phyloP scores from a whole-genome alignment of 2,888 invertebrate species.

The Scaptomyza reducta region DNA sequence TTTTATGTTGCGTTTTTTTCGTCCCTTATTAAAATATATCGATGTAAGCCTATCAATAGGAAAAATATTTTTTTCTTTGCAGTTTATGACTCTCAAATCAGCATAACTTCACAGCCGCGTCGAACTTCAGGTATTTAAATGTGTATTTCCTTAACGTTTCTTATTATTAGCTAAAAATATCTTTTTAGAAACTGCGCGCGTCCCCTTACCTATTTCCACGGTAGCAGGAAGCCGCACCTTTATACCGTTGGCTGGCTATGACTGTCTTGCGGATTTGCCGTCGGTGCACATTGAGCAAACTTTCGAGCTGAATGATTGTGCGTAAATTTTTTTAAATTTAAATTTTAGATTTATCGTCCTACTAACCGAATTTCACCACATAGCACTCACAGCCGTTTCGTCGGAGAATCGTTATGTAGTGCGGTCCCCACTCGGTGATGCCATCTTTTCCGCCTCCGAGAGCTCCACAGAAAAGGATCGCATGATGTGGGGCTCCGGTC shows the following conservation, averaged over 20 bases:
- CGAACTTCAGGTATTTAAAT: constrained; percentile 40
- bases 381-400: constrained; percentile 85
- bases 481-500: constrained; percentile 87
- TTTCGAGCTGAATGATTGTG: constrained; percentile 90
- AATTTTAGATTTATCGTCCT: background rate
- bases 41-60: constrained; percentile 13
- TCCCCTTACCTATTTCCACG: constrained; percentile 78
- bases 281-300: constrained; percentile 91
- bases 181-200: constrained; percentile 52
- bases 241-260: constrained; percentile 88
- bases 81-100: constrained; percentile 80
- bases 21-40: constrained; percentile 26
- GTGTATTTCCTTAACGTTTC: background rate
- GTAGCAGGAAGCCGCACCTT: constrained; percentile 75
- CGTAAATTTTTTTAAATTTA: constrained; percentile 66
- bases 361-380: background rate
- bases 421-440: constrained; percentile 89
- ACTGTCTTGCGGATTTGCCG: constrained; percentile 89
- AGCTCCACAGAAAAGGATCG: constrained; percentile 87
- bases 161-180: background rate
- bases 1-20: constrained; percentile 2
- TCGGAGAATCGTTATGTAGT: constrained; percentile 90
- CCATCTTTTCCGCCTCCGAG: constrained; percentile 90
- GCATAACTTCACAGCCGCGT: constrained; percentile 81
- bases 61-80: constrained; percentile 20